Conservation (phyloP, 1,140 invertebrate species). For the Phortica variegata region DNA sequence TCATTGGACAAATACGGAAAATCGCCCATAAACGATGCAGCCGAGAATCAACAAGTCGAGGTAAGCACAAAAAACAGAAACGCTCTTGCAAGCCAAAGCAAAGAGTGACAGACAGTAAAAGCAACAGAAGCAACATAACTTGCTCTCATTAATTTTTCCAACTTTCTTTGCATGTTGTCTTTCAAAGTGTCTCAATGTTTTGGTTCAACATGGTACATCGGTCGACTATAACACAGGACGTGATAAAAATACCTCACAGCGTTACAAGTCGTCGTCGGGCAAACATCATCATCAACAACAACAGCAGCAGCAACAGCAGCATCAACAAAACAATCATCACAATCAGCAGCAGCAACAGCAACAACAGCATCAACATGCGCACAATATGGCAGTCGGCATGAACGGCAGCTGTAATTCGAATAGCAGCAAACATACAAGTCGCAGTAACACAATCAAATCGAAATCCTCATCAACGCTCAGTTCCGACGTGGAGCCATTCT, state of each 20-base stretch:
- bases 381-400: constrained; percentile 1
- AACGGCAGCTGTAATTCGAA: constrained; percentile 51
- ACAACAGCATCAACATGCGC: constrained; percentile 22
- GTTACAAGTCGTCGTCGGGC: constrained; percentile 31
- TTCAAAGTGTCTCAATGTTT: constrained; percentile 70
- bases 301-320: constrained; percentile 15
- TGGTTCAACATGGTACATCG: constrained; percentile 74
- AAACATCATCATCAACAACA: constrained; percentile 29
- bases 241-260: constrained; percentile 21
- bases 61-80: constrained; percentile 59
- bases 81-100: background rate
- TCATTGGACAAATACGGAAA: constrained; percentile 81
- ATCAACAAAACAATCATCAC: constrained; percentile 12
- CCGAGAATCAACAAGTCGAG: constrained; percentile 85
- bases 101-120: constrained; percentile 1
- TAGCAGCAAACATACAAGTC: constrained; percentile 52
- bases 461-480: constrained; percentile 53
- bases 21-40: constrained; percentile 84
- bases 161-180: background rate
- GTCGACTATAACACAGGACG: constrained; percentile 60
- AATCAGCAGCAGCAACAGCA: constrained; percentile 25
- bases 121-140: background rate
- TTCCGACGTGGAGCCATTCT: constrained; percentile 67
- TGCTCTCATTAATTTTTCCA: background rate
- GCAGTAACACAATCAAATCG: constrained; percentile 53